phyloP scores from a whole-genome alignment of 2,797 vertebrate genomes.

The Poecilia picta region DNA sequence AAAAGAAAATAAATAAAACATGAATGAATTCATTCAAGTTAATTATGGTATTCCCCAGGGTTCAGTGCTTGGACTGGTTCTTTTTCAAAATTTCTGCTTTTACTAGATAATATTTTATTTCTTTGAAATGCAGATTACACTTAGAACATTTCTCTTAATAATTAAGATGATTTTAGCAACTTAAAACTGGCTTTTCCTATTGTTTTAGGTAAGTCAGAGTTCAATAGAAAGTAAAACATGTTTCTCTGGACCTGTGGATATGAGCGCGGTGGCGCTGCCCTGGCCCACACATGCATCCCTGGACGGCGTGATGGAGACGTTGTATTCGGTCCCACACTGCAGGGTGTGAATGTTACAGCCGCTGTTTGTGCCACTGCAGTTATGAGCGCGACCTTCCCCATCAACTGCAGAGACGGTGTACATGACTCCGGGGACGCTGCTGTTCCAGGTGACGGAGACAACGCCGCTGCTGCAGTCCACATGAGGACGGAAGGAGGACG shows the following conservation, averaged over 20 bases:
- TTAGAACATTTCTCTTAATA: not conserved
- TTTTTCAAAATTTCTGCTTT: not conserved
- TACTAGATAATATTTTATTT: not conserved
- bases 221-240: not conserved
- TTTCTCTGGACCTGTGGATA: constrained; percentile 72
- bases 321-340: constrained; percentile 76
- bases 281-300: constrained; percentile 72
- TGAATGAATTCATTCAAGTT: not conserved
- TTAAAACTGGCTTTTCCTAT: not conserved
- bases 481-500: constrained; percentile 28
- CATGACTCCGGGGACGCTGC: constrained; percentile 49
- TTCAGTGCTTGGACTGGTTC: not conserved
- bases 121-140: not conserved
- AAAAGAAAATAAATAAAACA: not conserved
- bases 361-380: constrained; percentile 58
- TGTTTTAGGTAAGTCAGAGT: not conserved
- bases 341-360: constrained; percentile 70
- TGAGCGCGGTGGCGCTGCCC: constrained; percentile 44
- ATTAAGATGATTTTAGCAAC: not conserved
- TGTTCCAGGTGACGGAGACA: constrained; percentile 70
- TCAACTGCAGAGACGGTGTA: constrained; percentile 60
- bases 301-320: constrained; percentile 72
- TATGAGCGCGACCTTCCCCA: constrained; percentile 25
- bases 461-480: constrained; percentile 69
- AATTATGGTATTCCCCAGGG: not conserved